These are phyloP conservation scores for Pristionchus mayeri DNA, from an alignment of 2,888 invertebrate genomes.

Conservation along the genomic window DNA sequence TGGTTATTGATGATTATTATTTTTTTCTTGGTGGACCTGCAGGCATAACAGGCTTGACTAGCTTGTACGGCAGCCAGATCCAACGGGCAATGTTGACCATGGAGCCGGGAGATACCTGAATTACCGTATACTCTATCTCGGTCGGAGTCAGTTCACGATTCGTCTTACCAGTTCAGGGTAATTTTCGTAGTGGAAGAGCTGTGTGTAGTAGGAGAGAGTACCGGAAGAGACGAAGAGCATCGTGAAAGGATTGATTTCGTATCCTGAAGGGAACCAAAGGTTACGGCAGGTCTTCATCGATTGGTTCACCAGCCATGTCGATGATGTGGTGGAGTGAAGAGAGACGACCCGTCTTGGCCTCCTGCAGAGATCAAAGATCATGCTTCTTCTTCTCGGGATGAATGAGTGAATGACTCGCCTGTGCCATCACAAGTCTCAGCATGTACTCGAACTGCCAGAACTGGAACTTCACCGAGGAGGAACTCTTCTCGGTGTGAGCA, in stretches of 20 bases:
- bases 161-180: constrained; percentile 73
- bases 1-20: background rate
- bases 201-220: constrained; percentile 74
- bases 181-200: constrained; percentile 76
- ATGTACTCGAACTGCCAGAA: constrained; percentile 76
- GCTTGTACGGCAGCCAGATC: constrained; percentile 74
- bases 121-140: background rate
- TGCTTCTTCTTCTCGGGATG: background rate
- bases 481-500: constrained; percentile 69
- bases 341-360: constrained; percentile 70
- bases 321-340: constrained; percentile 73
- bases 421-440: constrained; percentile 73
- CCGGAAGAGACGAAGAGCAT: constrained; percentile 75
- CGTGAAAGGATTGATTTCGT: constrained; percentile 75
- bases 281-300: background rate
- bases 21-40: constrained; percentile 53
- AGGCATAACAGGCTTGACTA: constrained; percentile 74
- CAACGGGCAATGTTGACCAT: constrained; percentile 75
- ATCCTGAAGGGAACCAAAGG: constrained; percentile 52
- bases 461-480: constrained; percentile 73
- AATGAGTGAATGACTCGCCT: constrained; percentile 54
- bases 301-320: constrained; percentile 67
- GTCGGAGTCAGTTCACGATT: background rate
- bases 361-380: constrained; percentile 59
- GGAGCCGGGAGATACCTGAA: constrained; percentile 69